Percentiles rank a stretch among this genome's conserved stretches.
Conservation (phyloP, 2,888 invertebrate genomes). For the Drosophila monieri region DNA sequence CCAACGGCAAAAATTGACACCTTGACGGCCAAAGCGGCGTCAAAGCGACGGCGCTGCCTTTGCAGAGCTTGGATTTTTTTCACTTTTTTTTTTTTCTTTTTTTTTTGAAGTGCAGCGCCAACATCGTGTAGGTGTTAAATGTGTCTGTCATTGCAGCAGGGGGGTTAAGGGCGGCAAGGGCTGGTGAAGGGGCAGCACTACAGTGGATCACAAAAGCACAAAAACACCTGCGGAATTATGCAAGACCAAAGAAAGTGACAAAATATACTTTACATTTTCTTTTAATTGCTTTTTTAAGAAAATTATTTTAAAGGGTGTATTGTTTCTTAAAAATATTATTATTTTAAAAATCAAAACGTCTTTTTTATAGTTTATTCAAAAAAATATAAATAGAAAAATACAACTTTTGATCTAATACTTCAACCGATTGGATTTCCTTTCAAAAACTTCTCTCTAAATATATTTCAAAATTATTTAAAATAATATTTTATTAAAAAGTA, state of each 20-base stretch:
- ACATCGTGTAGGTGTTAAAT: slow-evolving; percentile 66
- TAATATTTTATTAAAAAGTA: too few relatives aligned
- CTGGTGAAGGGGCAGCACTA: neutral
- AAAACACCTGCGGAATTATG: neutral
- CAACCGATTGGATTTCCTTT: too few relatives aligned
- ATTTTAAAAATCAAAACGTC: too few relatives aligned
- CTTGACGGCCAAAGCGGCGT: slow-evolving; percentile 50
- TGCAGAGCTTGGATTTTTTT: slow-evolving; percentile 24
- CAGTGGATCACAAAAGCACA: slow-evolving; percentile 8
- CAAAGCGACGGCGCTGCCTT: slow-evolving; percentile 50
- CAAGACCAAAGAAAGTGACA: slow-evolving; percentile 3
- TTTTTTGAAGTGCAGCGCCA: slow-evolving; percentile 39
- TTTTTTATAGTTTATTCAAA: too few relatives aligned
- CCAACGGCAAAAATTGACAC: slow-evolving; percentile 74
- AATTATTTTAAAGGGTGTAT: too few relatives aligned
- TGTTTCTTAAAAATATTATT: too few relatives aligned
- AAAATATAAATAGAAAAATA: too few relatives aligned
- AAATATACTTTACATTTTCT: too few relatives aligned
- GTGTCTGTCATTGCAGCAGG: slow-evolving; percentile 55
- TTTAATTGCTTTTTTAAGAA: too few relatives aligned
- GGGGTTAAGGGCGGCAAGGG: slow-evolving; percentile 8
- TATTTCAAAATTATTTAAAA: too few relatives aligned
- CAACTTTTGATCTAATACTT: too few relatives aligned
- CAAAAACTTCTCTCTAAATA: too few relatives aligned
- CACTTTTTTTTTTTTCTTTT: neutral